Conservation (phyloP, 2,797 vertebrate species). For the Calcarius lapponicus region DNA sequence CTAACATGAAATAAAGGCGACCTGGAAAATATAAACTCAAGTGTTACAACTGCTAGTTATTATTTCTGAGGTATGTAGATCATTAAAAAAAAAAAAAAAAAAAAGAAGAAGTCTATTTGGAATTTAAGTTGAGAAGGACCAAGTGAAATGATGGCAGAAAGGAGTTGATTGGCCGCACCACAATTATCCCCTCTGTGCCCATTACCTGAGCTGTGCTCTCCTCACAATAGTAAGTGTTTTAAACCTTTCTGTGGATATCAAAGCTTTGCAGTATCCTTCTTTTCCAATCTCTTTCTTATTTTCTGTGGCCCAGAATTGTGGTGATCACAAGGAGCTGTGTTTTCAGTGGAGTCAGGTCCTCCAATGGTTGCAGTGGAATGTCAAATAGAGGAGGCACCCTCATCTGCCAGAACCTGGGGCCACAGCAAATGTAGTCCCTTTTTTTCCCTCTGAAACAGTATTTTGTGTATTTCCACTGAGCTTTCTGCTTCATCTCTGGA, state of each 20-base stretch:
- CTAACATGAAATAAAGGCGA: neutral
- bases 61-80: neutral
- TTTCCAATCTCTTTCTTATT: neutral
- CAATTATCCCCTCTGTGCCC: fast-evolving
- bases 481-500: neutral
- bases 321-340: neutral
- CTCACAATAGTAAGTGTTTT: neutral
- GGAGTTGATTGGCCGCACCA: neutral
- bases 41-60: neutral
- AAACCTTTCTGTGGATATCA: neutral
- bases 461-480: neutral
- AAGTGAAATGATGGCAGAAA: neutral
- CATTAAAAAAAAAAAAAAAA: neutral
- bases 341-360: neutral
- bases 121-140: neutral
- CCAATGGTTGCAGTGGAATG: neutral
- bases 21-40: neutral
- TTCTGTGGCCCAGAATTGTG: neutral
- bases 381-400: neutral
- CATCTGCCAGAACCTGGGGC: neutral
- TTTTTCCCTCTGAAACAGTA: neutral
- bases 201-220: neutral
- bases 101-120: neutral
- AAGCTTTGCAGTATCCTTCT: neutral
- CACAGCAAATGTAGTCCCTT: neutral